Evolutionary conservation across 2,888 invertebrate species (phyloP).

Genomic region (Iphiclides podalirius): DNA sequence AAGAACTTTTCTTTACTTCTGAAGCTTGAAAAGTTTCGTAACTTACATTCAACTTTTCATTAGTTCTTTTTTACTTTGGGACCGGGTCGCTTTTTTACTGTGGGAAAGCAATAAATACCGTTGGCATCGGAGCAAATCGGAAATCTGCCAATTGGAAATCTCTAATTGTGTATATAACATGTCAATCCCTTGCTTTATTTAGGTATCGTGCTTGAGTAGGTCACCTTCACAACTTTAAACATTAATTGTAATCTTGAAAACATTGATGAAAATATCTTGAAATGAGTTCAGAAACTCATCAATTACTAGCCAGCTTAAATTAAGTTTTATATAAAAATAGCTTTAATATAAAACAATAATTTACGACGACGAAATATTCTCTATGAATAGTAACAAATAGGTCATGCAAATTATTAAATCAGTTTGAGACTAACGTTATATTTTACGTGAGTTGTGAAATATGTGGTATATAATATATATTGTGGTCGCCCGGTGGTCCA

Average conservation of each 20-base stretch:
- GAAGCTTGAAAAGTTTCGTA: neutral
- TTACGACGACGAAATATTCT: too few relatives aligned
- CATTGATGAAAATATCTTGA: too few relatives aligned
- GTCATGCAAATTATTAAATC: too few relatives aligned
- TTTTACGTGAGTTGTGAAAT: too few relatives aligned
- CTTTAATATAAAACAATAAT: too few relatives aligned
- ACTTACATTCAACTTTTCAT: neutral
- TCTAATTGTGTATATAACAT: neutral
- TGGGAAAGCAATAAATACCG: constrained; percentile 1
- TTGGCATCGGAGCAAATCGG: constrained; percentile 8
- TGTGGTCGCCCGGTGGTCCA: too few relatives aligned
- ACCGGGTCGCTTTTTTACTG: constrained; percentile 7
- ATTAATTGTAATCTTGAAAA: neutral
- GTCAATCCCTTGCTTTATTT: neutral
- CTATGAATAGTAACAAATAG: too few relatives aligned
- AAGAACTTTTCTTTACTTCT: neutral
- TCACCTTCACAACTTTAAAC: neutral
- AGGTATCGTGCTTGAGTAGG: neutral
- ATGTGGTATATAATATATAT: too few relatives aligned
- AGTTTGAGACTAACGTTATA: too few relatives aligned
- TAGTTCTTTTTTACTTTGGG: neutral
- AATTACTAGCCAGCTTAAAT: too few relatives aligned
- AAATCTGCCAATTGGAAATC: constrained; percentile 11
- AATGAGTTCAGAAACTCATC: too few relatives aligned
- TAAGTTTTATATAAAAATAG: too few relatives aligned